Evolutionary conservation across 53 echinoderm and acorn worm species (phyloP), one percentile per base, ranked within the genome.

Genomic region (Luidia sarsii): DNA sequence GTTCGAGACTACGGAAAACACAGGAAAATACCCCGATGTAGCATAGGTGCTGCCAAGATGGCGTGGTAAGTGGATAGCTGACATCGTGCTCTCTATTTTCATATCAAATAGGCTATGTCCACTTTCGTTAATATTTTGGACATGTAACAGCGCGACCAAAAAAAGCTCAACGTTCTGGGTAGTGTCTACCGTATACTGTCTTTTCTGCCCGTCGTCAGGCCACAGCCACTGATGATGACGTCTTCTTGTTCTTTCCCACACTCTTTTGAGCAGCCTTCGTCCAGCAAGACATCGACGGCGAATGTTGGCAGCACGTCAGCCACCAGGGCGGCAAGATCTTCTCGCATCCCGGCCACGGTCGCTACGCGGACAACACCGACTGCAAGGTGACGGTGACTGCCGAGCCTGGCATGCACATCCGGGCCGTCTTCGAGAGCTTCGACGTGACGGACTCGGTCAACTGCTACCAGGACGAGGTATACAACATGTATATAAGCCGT

Each of bases 401-500:
- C 22, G 80, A 71, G 0, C 81, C 87, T 10, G 88, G 84, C 0
- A 71, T 74, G 33, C 66, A 81, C 22, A 86, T 96, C 33, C 79
- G 71, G 31, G 72, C 91, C 18, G 80, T 86, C 13, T 88, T 96
- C 51, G 93, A 93, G 41, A 83, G 88, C 50, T 96, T 96, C 68
- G 97, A 96, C 27, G 64, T 96, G 13, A 81, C 86, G 16, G 93
- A 93, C 14, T 96, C 97, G 0, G 43, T 84, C 71, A 96, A 96
- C 39, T 96, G 97, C 54, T 90, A 88, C 61, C 88, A 93, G 86
- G 95, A 86, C 41, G 87, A 86, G 69, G 84, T 77, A 45, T 9
- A 11, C 6, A 11, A 6, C 6, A 41, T 41, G 41, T n/a, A n/a
- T n/a, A n/a, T n/a, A n/a, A n/a, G n/a, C n/a, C n/a, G n/a, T n/a